phyloP scores from a whole-genome alignment of 2,797 vertebrate species.

The Liparis tanakae region DNA sequence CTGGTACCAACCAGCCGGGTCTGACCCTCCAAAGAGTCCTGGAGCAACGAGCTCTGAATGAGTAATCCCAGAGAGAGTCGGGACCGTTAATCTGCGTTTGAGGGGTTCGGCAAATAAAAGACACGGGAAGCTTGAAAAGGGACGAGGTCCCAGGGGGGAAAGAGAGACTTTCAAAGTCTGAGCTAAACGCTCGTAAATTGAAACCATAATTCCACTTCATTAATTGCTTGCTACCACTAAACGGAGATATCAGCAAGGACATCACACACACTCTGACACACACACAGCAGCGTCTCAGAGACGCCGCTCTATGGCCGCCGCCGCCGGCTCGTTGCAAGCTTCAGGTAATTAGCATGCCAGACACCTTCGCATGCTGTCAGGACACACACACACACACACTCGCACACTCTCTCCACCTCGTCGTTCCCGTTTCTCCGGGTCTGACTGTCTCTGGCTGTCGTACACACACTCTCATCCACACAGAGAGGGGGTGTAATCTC shows the following conservation, averaged over 20 bases:
- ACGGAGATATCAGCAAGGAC: conserved; percentile 67
- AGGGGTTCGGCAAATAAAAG: not conserved
- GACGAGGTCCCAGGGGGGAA: not conserved
- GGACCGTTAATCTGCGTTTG: conserved; percentile 2
- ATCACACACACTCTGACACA: conserved; percentile 56
- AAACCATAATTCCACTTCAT: conserved; percentile 34
- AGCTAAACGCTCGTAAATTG: not conserved
- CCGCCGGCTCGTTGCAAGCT: conserved; percentile 48
- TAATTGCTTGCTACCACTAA: conserved; percentile 55
- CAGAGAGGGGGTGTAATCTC: conserved; percentile 69
- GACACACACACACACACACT: not conserved
- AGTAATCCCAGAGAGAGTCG: conserved; percentile 7
- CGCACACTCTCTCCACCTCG: conserved; percentile 13
- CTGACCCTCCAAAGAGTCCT: conserved; percentile 9
- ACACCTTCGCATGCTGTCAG: conserved; percentile 55
- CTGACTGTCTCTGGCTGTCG: conserved; percentile 2
- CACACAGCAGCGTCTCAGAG: conserved; percentile 42
- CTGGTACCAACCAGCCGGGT: too few relatives aligned
- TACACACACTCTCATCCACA: conserved; percentile 33
- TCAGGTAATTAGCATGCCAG: conserved; percentile 65
- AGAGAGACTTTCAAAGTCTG: conserved; percentile 11
- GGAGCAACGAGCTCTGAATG: conserved; percentile 2
- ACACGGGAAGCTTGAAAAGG: not conserved
- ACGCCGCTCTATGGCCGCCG: conserved; percentile 12
- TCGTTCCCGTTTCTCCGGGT: conserved; percentile 36